These are phyloP conservation scores for Kryptolebias marmoratus DNA, from an alignment of 2,113 vertebrate genomes.

Conservation along the genomic window DNA sequence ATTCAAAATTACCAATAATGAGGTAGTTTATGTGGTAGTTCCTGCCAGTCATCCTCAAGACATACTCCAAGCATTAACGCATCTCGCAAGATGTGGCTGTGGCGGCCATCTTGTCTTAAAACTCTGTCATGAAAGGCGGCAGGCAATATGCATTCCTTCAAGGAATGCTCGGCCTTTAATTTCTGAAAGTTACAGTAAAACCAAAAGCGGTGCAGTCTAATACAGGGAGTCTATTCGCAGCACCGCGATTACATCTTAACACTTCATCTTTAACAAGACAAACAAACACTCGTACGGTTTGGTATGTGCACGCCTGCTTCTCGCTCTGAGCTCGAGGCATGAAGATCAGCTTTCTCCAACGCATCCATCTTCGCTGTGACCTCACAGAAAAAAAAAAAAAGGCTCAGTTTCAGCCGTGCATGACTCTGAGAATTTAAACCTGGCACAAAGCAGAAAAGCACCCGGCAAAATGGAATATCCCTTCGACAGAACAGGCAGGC, in stretches of 20 bases:
- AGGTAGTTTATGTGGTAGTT: too few relatives aligned
- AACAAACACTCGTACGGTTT: conserved; percentile 1
- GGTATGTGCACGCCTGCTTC: conserved; percentile 22
- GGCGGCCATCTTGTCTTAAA: too few relatives aligned
- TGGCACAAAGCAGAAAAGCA: conserved; percentile 31
- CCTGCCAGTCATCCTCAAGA: too few relatives aligned
- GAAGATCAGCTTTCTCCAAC: conserved; percentile 68
- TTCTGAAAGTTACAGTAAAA: background rate
- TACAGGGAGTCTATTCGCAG: background rate
- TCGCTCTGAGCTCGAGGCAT: conserved; percentile 46
- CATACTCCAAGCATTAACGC: too few relatives aligned
- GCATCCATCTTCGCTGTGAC: conserved; percentile 64
- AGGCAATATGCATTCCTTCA: too few relatives aligned
- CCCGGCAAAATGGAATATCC: conserved; percentile 12
- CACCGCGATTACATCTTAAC: background rate
- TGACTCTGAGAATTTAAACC: conserved; percentile 66
- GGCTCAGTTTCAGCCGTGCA: conserved; percentile 59
- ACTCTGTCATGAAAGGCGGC: too few relatives aligned
- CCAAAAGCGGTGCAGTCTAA: background rate
- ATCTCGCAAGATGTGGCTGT: too few relatives aligned
- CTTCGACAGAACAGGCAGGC: too few relatives aligned
- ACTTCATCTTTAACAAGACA: background rate
- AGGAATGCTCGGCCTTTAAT: too few relatives aligned
- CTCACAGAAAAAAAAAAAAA: conserved; percentile 53
- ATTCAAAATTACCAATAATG: too few relatives aligned